Evolutionary conservation across 2,888 invertebrate genomes (phyloP), one percentile per base, ranked within the genome.

Genomic region (Phymatocera aterrima): DNA sequence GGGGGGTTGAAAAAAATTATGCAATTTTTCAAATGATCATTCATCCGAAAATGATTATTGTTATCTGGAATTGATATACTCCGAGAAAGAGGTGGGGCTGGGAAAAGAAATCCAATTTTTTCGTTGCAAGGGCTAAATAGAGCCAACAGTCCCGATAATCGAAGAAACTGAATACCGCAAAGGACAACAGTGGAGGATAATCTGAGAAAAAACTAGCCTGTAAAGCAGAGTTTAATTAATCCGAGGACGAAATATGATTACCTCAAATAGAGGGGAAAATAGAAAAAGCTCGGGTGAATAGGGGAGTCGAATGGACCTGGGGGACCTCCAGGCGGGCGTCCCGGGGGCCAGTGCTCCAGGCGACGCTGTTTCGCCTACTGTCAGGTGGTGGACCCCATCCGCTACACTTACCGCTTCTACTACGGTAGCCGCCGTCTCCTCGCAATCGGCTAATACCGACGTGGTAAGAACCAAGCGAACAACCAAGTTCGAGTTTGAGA

Each of bases 301-400:
- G 24, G 80, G n/a, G 81, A 85, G 83, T 86, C 89, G 89, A 85
- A 89, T 89, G 89, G 89, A 89, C 87, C 87, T 88, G 85, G 87
- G 87, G 81, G 88, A 88, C 83, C 82, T 86, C 82, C 83, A 87
- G 85, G 86, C 86, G 83, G 86, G 88, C 83, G 72, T 72, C 48
- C 86, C 85, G 83, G 86, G 87, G 84, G 80, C 82, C 79, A 84
- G 87, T 85, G 88, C 88, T 83, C 84, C 85, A 82, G 84, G 87
- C 83, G 85, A 79, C 48, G 79, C 77, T 77, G 81, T 80, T 74
- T 77, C 81, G 68, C 70, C 78, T n/a, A n/a, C n/a, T 51, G 77
- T 85, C 81, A 88, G 88, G 84, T 89, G 89, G 89, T 89, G 89
- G 89, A 86, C 88, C 81, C 86, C 89, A 82, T 86, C 87, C 83